Percentiles rank a stretch among this genome's conserved stretches.
Conservation (phyloP, 2,797 vertebrate species). For the Lagocephalus sceleratus region DNA sequence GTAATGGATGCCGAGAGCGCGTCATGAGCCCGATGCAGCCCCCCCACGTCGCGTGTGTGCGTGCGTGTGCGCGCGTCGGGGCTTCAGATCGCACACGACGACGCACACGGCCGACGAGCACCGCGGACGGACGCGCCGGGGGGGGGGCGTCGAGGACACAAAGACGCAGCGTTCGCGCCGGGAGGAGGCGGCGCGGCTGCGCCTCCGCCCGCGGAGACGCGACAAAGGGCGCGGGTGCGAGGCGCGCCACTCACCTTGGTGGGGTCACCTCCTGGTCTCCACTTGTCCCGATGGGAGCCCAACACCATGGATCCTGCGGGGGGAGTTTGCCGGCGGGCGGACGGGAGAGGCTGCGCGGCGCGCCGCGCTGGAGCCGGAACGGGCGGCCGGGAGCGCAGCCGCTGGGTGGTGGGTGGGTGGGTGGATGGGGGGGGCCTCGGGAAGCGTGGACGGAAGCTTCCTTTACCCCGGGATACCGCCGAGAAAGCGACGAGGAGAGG, state of each 20-base stretch:
- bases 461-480: slow-evolving; percentile 36
- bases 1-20: too few species aligned
- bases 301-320: slow-evolving; percentile 49
- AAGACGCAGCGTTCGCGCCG: not conserved
- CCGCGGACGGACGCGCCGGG: slow-evolving; percentile 18
- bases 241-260: slow-evolving; percentile 72
- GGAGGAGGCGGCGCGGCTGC: not conserved
- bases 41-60: too few species aligned
- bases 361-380: not conserved
- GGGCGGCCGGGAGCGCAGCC: not conserved
- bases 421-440: not conserved
- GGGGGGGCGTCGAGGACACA: too few species aligned
- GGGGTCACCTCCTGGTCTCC: slow-evolving; percentile 65
- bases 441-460: not conserved
- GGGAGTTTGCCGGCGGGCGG: slow-evolving; percentile 56
- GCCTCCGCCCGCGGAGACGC: not conserved
- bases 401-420: not conserved
- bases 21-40: too few species aligned
- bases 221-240: too few species aligned
- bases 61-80: slow-evolving; percentile 26
- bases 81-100: slow-evolving; percentile 11
- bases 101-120: slow-evolving; percentile 13
- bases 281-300: slow-evolving; percentile 70
- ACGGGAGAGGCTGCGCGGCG: slow-evolving; percentile 26
- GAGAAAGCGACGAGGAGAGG: slow-evolving; percentile 55